Evolutionary conservation across 2,113 vertebrate species (phyloP), one percentile per base, ranked within the genome.

Genomic region (Grammomys dolichurus): DNA sequence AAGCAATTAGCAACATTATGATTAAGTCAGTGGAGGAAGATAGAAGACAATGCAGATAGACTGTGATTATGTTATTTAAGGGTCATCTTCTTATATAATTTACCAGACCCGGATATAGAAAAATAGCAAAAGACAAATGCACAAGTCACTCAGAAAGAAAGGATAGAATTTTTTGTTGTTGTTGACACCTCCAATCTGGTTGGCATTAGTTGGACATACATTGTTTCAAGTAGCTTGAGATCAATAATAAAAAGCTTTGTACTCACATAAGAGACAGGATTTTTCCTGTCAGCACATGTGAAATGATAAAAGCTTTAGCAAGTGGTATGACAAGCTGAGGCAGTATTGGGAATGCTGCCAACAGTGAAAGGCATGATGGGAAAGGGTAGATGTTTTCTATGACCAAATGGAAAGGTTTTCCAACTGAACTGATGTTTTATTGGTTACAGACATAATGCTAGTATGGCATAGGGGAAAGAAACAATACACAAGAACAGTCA

Each of bases 191-290:
- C 16, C 22, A 76, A 51, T 94, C 56, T 88, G 63, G 76, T 67
- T 95, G 82, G 36, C 31, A 67, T 94, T 86, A 95, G 48, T 40
- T 87, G 89, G 10, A 82, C 19, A 33, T 87, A 87, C 76, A 54
- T 86, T 92, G 33, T 95, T 92, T 77, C 43, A 92, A 78, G 89
- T 85, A 88, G 58, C 73, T 90, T 88, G 65, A 93, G 77, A 33
- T 14, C 60, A 78, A 51, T 43, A 76, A 92, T 75, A 77, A 72
- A 86, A 48, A 84, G 31, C 24, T 89, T 81, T 86, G 58, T n/a
- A 85, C 70, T 95, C 72, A 76, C 0, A 58, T 46, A 94, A 80
- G n/a, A 80, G 10, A 63, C 9, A 69, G 19, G 65, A 85, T 87
- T 94, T 94, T 54, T 54, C 14, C 63, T 86, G 51, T 94, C 46